These are phyloP conservation scores for Squalus acanthias DNA, from an alignment of 2,797 vertebrate species.

Conservation along the genomic window DNA sequence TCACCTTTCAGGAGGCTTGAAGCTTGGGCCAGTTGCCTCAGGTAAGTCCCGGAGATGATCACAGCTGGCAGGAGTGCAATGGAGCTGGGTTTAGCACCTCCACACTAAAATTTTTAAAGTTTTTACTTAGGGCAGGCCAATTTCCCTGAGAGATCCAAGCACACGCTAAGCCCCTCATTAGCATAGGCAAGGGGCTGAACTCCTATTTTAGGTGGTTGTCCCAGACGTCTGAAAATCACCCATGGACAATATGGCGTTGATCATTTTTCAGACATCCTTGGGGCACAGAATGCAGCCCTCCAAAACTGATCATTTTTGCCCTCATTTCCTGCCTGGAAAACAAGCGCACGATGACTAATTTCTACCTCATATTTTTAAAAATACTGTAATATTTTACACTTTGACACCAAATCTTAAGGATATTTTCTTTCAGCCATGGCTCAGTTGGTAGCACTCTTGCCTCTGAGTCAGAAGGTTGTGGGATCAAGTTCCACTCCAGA, in stretches of 20 bases:
- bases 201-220: neutral
- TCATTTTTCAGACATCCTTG: neutral
- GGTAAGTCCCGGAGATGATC: neutral
- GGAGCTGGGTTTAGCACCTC: no score
- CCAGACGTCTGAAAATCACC: neutral
- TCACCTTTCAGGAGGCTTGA: neutral
- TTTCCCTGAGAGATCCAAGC: neutral
- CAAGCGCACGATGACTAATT: neutral
- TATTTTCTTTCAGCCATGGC: neutral
- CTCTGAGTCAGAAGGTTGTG: no score
- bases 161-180: neutral
- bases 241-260: neutral
- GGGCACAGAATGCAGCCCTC: neutral
- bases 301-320: neutral
- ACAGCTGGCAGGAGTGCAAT: neutral
- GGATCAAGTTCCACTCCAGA: no score
- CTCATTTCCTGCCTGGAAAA: neutral
- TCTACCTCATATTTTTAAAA: neutral
- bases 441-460: no score
- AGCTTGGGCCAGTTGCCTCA: neutral
- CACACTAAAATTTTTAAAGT: neutral
- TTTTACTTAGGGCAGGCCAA: neutral
- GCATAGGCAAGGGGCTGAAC: neutral
- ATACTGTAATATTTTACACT: neutral
- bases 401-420: neutral